Conservation (phyloP, 2,113 vertebrate species). For the Chloropsis cyanopogon region DNA sequence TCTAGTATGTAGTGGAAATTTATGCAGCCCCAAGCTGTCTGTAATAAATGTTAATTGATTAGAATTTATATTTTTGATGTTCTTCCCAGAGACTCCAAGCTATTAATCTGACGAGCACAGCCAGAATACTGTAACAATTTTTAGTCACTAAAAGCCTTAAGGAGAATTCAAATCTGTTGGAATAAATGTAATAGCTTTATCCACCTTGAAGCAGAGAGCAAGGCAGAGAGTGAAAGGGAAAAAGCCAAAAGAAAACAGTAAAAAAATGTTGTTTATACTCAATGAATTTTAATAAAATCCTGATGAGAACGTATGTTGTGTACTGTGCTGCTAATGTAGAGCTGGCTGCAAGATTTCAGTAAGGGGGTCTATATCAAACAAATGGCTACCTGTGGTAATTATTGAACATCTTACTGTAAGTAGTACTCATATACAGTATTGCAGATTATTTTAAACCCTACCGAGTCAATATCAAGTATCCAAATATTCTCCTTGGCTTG, state of each 20-base stretch:
- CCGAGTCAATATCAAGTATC: background rate
- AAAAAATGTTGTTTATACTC: background rate
- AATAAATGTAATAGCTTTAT: background rate
- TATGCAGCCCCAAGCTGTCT: constrained; percentile 35
- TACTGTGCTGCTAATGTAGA: background rate
- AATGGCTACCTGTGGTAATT: background rate
- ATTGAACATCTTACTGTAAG: background rate
- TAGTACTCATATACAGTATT: background rate
- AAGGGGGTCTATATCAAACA: background rate
- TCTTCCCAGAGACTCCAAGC: constrained; percentile 9
- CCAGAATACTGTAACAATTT: background rate
- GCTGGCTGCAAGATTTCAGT: background rate
- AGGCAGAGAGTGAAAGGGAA: background rate
- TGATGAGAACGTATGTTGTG: background rate
- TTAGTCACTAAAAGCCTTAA: constrained; percentile 2
- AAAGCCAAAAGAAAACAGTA: background rate
- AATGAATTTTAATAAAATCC: background rate
- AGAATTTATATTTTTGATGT: constrained; percentile 55
- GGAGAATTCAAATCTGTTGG: background rate
- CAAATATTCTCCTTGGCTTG: background rate
- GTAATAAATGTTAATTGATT: constrained; percentile 55
- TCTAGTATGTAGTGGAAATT: constrained; percentile 6
- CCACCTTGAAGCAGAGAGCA: background rate
- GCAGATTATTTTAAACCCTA: background rate
- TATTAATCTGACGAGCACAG: constrained; percentile 26